Conservation (phyloP, 1,140 invertebrate species). For the Drosophila miranda region DNA sequence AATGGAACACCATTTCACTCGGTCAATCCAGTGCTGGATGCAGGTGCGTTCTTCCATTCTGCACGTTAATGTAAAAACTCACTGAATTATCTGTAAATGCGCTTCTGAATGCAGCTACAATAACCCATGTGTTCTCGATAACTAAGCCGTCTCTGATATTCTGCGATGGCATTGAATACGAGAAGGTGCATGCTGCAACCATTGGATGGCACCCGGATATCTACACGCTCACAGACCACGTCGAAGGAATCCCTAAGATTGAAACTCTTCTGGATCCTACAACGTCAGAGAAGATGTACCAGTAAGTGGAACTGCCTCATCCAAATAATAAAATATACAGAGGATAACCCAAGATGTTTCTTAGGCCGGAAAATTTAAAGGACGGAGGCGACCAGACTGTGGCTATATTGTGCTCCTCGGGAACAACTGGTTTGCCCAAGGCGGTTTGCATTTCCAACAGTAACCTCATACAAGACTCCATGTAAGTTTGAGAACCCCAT, state of each 20-base stretch:
- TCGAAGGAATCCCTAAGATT: slow-evolving; percentile 58
- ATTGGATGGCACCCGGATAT: slow-evolving; percentile 60
- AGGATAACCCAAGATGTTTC: background rate
- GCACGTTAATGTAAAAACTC: too few relatives aligned
- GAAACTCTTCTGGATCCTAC: slow-evolving; percentile 62
- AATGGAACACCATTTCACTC: slow-evolving; percentile 69
- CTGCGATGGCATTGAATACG: slow-evolving; percentile 64
- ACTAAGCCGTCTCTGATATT: slow-evolving; percentile 70
- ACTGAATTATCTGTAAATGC: background rate
- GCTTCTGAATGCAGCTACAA: slow-evolving; percentile 27
- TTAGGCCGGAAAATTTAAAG: slow-evolving; percentile 57
- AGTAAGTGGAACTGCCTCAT: slow-evolving; percentile 40
- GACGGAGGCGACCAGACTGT: slow-evolving; percentile 64
- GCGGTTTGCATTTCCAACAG: slow-evolving; percentile 88
- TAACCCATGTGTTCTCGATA: slow-evolving; percentile 59
- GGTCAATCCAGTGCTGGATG: slow-evolving; percentile 56
- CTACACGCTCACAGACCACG: slow-evolving; percentile 51
- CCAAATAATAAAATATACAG: too few relatives aligned
- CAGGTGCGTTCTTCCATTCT: slow-evolving; percentile 32
- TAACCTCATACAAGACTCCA: slow-evolving; percentile 52
- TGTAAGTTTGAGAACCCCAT: slow-evolving; percentile 22
- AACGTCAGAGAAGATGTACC: slow-evolving; percentile 56
- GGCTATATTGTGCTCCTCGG: slow-evolving; percentile 85
- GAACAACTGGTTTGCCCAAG: slow-evolving; percentile 91
- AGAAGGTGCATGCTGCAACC: slow-evolving; percentile 61